These are phyloP conservation scores for Antheraea assamensis DNA, from an alignment of 2,888 invertebrate species.

Conservation along the genomic window DNA sequence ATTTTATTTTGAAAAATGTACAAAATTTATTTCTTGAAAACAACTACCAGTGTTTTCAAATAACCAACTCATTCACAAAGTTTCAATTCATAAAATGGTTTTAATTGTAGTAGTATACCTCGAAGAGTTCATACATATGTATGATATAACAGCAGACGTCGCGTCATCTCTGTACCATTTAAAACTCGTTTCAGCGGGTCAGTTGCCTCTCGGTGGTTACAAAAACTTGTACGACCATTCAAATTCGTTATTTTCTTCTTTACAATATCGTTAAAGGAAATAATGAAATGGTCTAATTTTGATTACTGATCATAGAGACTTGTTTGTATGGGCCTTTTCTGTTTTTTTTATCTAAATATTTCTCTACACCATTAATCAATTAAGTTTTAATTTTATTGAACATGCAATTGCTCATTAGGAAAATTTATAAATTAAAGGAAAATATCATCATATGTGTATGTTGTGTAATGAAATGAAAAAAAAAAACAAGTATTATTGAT, in stretches of 20 bases:
- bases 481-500: too few species aligned
- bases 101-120: background rate
- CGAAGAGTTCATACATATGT: background rate
- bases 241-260: background rate
- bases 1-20: too few species aligned
- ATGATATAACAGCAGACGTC: background rate
- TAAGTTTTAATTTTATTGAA: too few species aligned
- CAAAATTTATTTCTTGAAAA: background rate
- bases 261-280: too few species aligned
- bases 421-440: background rate
- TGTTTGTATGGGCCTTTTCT: too few species aligned
- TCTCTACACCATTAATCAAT: too few species aligned
- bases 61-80: background rate
- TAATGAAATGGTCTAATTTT: too few species aligned
- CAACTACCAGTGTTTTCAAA: background rate
- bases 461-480: too few species aligned
- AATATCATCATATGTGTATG: background rate
- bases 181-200: background rate
- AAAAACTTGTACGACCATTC: background rate
- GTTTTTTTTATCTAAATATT: too few species aligned
- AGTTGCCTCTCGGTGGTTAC: background rate
- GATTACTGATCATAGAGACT: too few species aligned
- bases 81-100: background rate
- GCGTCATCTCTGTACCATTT: background rate
- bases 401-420: too few species aligned